Conservation (phyloP, 2,113 vertebrate genomes). For the Cynopterus brachyotis region DNA sequence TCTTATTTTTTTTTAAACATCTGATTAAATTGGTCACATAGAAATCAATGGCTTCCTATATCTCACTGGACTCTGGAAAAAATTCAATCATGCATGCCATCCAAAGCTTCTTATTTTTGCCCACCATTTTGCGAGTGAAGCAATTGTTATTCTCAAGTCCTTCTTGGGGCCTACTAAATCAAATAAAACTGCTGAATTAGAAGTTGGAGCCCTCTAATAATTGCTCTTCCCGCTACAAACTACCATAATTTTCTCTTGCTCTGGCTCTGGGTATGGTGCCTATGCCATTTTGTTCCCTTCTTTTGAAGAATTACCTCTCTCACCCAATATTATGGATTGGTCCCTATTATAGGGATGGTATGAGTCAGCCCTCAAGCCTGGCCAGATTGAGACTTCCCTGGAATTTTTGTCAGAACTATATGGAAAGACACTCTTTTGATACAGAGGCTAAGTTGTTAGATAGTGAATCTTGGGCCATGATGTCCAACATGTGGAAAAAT, state of each 20-base stretch:
- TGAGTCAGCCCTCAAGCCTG: not conserved
- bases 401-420: not conserved
- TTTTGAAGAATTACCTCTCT: not conserved
- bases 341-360: not conserved
- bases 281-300: not conserved
- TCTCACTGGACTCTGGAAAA: not conserved
- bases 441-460: not conserved
- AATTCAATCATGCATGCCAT: not conserved
- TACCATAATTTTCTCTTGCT: not conserved
- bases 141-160: not conserved
- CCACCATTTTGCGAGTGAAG: not conserved
- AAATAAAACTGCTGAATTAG: not conserved
- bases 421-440: not conserved
- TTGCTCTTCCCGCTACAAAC: not conserved
- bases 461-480: not conserved
- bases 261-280: not conserved
- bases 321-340: not conserved
- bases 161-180: not conserved
- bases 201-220: not conserved
- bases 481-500: not conserved
- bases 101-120: not conserved
- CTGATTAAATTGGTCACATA: not conserved
- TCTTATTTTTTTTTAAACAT: not conserved
- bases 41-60: not conserved
- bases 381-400: not conserved